A percentile compares a stretch with the other conserved stretches of the same genome.
Conservation (phyloP, 1,140 invertebrate species). For the Propsilocerus akamusi region DNA sequence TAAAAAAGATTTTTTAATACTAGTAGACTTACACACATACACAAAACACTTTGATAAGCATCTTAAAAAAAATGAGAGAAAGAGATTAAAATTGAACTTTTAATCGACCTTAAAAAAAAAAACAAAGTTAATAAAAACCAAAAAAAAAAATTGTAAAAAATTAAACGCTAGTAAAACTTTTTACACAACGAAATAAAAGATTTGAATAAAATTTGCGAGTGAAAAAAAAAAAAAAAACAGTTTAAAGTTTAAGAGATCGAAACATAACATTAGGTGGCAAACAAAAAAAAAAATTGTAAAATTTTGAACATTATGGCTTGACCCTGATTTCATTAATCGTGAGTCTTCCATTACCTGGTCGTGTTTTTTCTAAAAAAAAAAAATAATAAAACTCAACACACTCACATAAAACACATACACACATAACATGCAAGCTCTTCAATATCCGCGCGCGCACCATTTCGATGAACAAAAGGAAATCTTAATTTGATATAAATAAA, state of each 20-base stretch:
- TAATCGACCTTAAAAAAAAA: too few species aligned
- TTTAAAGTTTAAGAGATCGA: neutral
- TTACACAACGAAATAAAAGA: constrained; percentile 1
- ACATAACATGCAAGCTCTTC: too few species aligned
- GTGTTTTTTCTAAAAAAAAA: neutral
- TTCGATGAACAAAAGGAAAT: too few species aligned
- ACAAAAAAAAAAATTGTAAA: neutral
- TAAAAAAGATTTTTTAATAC: too few species aligned
- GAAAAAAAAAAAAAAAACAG: neutral
- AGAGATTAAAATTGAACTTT: too few species aligned
- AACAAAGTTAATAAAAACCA: neutral
- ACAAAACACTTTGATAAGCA: too few species aligned
- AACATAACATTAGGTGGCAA: too few species aligned
- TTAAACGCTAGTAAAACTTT: neutral
- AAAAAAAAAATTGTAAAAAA: neutral
- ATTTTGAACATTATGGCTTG: constrained; percentile 7
- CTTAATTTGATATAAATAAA: too few species aligned
- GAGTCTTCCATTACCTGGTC: constrained; percentile 7
- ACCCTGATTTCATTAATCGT: constrained; percentile 8
- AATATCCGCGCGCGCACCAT: too few species aligned
- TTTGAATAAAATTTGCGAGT: neutral
- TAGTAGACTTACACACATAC: too few species aligned
- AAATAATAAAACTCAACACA: neutral
- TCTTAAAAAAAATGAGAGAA: too few species aligned
- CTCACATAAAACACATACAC: too few species aligned